Base-by-base conservation (phyloP, 2,888 invertebrate species). In the Drosophila eohydei region DNA sequence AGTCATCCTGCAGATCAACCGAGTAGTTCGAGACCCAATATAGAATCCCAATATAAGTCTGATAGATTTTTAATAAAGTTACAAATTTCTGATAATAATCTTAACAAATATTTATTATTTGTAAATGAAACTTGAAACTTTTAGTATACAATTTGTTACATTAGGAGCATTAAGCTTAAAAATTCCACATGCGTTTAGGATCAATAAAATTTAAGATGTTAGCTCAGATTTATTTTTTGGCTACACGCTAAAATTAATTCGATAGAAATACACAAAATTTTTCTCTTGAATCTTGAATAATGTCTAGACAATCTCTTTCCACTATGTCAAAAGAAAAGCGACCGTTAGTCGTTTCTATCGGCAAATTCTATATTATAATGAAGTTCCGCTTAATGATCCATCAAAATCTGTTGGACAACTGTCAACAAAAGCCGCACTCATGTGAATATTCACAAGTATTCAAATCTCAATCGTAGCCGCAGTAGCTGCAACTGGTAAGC, bases 321-420 rank as follows among this genome's bases (percentile, higher is more conserved):
- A 57, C 12, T 40, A 28, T 5, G 7, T n/a, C 14, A 3, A 26
- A 0, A 3, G 16, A 28, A 71, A 72, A 54, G 48, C 63, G 9
- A 43, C 74, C 41, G 69, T 62, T 59, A 66, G 43, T 46, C 52
- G 28, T 7, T 36, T 38, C 21, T 50, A 46, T 55, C 52, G 54
- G 57, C 48, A 61, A 28, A 41, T 60, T 64, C 11, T 41, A 41
- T 40, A 46, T 28, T 11, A 63, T 63, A 74, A 67, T 52, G 64
- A 51, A 76, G 67, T 89, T 87, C 88, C 71, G 36, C 77, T 74
- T 65, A 89, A 64, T 77, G 69, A 84, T 85, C 89, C 71, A 85
- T 85, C 84, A 85, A 73, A 59, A 43, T 6, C 77, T 70, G 71
- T 81, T 83, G 59, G 79, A 57, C 57, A 70, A 81, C 71, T 89